A percentile compares a stretch with the other conserved stretches of the same genome.
Evolutionary conservation across 2,888 invertebrate genomes (phyloP).

Genomic region (Lordiphosa fenestrarum): DNA sequence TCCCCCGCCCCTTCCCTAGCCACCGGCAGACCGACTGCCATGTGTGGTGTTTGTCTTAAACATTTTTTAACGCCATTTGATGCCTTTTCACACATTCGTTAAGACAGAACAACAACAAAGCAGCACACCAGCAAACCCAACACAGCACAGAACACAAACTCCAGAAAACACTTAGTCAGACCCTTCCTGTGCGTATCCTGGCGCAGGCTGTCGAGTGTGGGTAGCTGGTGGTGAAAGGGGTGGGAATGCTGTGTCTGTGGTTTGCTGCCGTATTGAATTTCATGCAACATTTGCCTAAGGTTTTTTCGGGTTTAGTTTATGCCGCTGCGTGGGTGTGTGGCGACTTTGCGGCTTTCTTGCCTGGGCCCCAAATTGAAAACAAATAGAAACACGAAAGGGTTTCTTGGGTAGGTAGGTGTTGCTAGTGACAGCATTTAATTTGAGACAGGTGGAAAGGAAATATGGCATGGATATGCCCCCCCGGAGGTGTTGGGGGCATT

Average conservation of each 20-base stretch:
- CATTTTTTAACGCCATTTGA: slow-evolving; percentile 74
- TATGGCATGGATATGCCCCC: slow-evolving; percentile 24
- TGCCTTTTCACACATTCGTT: slow-evolving; percentile 68
- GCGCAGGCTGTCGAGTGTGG: background rate
- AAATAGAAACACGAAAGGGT: slow-evolving; percentile 38
- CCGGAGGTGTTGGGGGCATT: slow-evolving; percentile 33
- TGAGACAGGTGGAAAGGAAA: slow-evolving; percentile 19
- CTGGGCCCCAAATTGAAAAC: slow-evolving; percentile 63
- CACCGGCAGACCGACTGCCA: slow-evolving; percentile 26
- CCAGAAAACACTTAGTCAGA: slow-evolving; percentile 68
- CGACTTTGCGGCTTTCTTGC: slow-evolving; percentile 65
- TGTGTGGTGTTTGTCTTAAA: slow-evolving; percentile 44
- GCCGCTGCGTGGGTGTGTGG: slow-evolving; percentile 22
- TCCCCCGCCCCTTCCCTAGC: slow-evolving; percentile 10
- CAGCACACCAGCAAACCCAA: too few species aligned
- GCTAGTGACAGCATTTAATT: slow-evolving; percentile 42
- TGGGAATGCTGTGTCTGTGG: slow-evolving; percentile 6
- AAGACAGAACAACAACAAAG: slow-evolving; percentile 45
- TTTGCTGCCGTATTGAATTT: slow-evolving; percentile 64
- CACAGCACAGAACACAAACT: slow-evolving; percentile 41
- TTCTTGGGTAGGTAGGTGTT: slow-evolving; percentile 18
- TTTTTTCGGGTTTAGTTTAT: slow-evolving; percentile 32
- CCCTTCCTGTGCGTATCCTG: slow-evolving; percentile 13
- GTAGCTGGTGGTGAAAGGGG: slow-evolving; percentile 3
- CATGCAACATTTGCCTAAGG: slow-evolving; percentile 70